Base-by-base conservation (phyloP, 2,797 vertebrate genomes). In the Zalophus californianus region DNA sequence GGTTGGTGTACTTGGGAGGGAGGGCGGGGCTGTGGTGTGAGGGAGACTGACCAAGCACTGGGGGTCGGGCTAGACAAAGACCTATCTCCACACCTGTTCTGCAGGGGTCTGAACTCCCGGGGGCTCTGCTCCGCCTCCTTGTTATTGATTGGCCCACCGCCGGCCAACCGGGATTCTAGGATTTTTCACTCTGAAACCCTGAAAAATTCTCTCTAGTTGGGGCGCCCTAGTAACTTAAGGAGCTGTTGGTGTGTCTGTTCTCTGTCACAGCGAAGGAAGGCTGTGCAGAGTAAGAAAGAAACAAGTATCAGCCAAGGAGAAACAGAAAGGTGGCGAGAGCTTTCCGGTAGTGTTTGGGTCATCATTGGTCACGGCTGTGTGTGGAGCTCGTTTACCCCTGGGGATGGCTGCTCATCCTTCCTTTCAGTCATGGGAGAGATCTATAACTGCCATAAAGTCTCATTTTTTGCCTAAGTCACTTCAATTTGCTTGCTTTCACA, bases 51-150 rank as follows among this genome's bases (percentile, higher is more conserved):
- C 18, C 2, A 64, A 21, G 72, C 21, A 10, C 7, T 7, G 1
- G 3, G 1, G 7, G 10, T 11, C 32, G 21, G 11, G 35, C 44
- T 25, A 21, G 77, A 32, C n/a, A 27, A 20, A 72, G 48, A 2
- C 13, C 9, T 54, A 3, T 12, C 29, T 8, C 21, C 58, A 50
- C 2, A 4, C 72, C 88, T 58, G 35, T 35, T 66, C 13, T 35
- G 21, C 8, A 11, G 38, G 5, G 80, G 29, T 8, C 3, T 38
- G 38, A 35, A 16, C 38, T 50, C 18, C 2, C 0, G 0, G 4
- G 4, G 77, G 14, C 29, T 79, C 44, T 25, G 18, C 62, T 68
- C 79, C 7, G 0, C 15, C 32, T 48, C 16, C 52, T 90, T 56
- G 29, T 6, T 10, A 54, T 7, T 79, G 82, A 84, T 93, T 95